Evolutionary conservation across 2,888 invertebrate species (phyloP), one percentile per base, ranked within the genome.

Genomic region (Drosophila emarginata): DNA sequence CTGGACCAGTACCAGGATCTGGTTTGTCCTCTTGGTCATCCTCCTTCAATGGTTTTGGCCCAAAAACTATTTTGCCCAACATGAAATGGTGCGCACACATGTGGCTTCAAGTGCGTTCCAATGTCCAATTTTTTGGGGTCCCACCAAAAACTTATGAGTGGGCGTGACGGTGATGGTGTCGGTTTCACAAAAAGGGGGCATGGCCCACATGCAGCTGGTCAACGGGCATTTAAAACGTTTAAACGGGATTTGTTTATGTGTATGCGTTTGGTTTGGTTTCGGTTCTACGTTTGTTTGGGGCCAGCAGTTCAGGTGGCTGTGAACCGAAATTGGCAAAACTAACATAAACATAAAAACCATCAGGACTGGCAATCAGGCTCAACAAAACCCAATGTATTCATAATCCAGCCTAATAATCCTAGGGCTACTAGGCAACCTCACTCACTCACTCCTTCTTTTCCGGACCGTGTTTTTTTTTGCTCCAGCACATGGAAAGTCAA

Each of bases 11-110:
- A 32, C 61, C 65, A 53, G 53, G 54, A 32, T 59, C 65, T 52
- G 36, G 61, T 28, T 23, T 23, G 61, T 26, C 50, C 51, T 18
- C 57, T 59, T 40, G 69, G 23, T 54, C 7, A 50, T 59, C 60
- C 72, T 61, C 36, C 71, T 71, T 65, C 64, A 71, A 70, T 70
- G 71, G 70, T 26, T 54, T 28, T 54, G 54, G 71, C 54, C 71
- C 71, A 71, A 83, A 83, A 83, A 83, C 86, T 86, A 86, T 83
- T 83, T 83, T 80, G 28, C 18, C 54, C 72, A 72, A 83, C 82
- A 83, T 74, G 74, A 79, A 85, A 85, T 80, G 85, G 82, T 72
- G 73, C 84, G 74, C 87, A 87, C 84, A 84, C 82, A 84, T 84
- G 84, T 45, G 45, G 45, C 80, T 87, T 78, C 82, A 77, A 85